These are phyloP conservation scores for Bradypodion ventrale DNA, from an alignment of 2,797 vertebrate species.

Conservation along the genomic window DNA sequence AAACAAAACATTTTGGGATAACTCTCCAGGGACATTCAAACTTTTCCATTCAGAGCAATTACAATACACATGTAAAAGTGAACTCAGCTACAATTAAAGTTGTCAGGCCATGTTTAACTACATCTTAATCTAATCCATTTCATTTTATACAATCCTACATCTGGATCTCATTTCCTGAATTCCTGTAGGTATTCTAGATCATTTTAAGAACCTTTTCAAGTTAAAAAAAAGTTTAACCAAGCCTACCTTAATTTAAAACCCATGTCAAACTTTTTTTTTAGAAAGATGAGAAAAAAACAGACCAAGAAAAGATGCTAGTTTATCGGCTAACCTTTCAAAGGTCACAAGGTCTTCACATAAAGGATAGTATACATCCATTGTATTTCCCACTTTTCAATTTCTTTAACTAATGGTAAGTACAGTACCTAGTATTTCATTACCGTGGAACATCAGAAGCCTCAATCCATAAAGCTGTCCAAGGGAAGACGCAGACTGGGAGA, in stretches of 20 bases:
- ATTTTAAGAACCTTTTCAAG: conserved; percentile 84
- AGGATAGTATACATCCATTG: background rate
- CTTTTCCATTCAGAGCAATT: conserved; percentile 57
- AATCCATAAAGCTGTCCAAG: background rate
- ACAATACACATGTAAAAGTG: conserved; percentile 61
- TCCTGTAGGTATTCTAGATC: conserved; percentile 87
- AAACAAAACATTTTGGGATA: conserved; percentile 48
- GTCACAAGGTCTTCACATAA: conserved; percentile 23
- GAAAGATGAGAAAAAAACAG: conserved; percentile 59
- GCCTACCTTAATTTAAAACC: conserved; percentile 80
- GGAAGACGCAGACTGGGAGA: too few relatives aligned
- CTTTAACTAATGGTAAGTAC: background rate
- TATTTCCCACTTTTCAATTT: background rate
- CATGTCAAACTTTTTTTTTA: conserved; percentile 45
- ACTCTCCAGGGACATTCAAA: conserved; percentile 49
- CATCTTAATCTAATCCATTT: conserved; percentile 78
- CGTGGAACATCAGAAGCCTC: background rate
- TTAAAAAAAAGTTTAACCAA: conserved; percentile 87
- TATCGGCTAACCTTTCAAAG: conserved; percentile 40
- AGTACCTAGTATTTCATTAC: background rate
- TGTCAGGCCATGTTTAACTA: conserved; percentile 79
- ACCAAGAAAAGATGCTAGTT: conserved; percentile 34
- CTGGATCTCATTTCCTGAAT: conserved; percentile 87
- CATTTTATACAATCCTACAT: conserved; percentile 78
- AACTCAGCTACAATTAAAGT: conserved; percentile 73